phyloP scores from a whole-genome alignment of 2,113 vertebrate species.

The Urocitellus parryii region DNA sequence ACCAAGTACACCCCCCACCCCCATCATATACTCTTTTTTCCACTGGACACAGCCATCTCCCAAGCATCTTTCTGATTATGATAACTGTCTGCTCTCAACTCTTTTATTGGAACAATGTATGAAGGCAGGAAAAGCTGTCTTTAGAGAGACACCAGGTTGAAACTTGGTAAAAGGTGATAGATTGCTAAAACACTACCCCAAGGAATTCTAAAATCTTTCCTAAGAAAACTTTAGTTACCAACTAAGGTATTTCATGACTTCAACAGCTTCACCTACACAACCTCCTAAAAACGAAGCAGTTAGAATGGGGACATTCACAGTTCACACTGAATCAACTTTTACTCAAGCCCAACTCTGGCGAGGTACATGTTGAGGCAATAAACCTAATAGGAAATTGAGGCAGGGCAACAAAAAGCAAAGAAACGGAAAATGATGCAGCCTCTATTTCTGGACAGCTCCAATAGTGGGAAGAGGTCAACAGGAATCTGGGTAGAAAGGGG shows the following conservation, averaged over 20 bases:
- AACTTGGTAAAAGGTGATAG: not conserved
- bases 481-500: not conserved
- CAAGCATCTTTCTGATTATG: not conserved
- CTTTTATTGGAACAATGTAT: not conserved
- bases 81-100: not conserved
- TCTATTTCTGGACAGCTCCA: not conserved
- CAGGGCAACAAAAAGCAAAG: not conserved
- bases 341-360: not conserved
- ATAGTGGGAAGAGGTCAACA: not conserved
- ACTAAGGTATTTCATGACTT: not conserved
- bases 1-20: not conserved
- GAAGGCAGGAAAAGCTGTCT: not conserved
- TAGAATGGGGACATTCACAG: not conserved
- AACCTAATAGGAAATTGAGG: not conserved
- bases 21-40: not conserved
- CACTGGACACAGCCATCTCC: not conserved
- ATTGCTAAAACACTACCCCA: not conserved
- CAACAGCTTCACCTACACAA: not conserved
- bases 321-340: not conserved
- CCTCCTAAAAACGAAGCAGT: not conserved
- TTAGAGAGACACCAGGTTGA: not conserved
- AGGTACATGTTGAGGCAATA: not conserved
- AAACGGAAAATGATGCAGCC: not conserved
- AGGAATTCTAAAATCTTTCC: slow-evolving; percentile 7
- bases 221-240: not conserved